phyloP scores from a whole-genome alignment of 30 jellyfish, hydroid and myxozoan genomes.

The Aurelia sp. region DNA sequence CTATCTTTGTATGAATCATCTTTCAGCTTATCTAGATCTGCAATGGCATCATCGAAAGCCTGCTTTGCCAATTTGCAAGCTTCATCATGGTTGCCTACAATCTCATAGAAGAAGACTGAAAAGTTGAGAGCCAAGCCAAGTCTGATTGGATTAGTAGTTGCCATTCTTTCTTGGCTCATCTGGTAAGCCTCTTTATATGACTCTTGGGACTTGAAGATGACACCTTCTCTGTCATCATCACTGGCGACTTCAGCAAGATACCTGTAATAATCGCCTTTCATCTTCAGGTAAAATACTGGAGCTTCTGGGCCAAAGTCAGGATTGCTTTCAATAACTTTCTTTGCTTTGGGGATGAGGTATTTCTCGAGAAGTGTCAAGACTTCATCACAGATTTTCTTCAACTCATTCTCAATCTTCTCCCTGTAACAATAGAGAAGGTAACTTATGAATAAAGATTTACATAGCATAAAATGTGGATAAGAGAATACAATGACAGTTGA shows the following conservation, averaged over 20 bases:
- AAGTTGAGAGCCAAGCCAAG: constrained; percentile 96
- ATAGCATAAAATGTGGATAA: no score
- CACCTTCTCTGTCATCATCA: constrained; percentile 46
- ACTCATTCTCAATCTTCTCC: constrained; percentile 80
- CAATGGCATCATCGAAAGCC: constrained; percentile 97
- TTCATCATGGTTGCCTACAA: constrained; percentile 59
- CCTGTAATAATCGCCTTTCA: constrained; percentile 98
- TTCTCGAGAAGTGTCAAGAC: constrained; percentile 80
- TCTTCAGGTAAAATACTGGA: constrained; percentile 92
- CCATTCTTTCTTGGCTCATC: constrained; percentile 64
- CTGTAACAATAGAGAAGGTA: background rate
- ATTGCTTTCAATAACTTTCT: constrained; percentile 26
- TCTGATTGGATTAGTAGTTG: constrained; percentile 90
- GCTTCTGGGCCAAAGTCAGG: constrained; percentile 65
- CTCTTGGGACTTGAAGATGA: constrained; percentile 70
- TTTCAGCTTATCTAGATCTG: constrained; percentile 79
- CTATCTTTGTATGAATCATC: constrained; percentile 98
- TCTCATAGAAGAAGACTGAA: constrained; percentile 94
- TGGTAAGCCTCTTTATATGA: constrained; percentile 87
- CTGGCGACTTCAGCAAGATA: constrained; percentile 96
- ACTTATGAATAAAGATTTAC: no score
- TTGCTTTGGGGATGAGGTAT: constrained; percentile 74
- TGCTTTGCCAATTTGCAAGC: constrained; percentile 91
- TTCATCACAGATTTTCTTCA: constrained; percentile 84
- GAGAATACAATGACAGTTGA: no score